Evolutionary conservation across 2,888 invertebrate genomes (phyloP).

Genomic region (Terebella lapidaria): DNA sequence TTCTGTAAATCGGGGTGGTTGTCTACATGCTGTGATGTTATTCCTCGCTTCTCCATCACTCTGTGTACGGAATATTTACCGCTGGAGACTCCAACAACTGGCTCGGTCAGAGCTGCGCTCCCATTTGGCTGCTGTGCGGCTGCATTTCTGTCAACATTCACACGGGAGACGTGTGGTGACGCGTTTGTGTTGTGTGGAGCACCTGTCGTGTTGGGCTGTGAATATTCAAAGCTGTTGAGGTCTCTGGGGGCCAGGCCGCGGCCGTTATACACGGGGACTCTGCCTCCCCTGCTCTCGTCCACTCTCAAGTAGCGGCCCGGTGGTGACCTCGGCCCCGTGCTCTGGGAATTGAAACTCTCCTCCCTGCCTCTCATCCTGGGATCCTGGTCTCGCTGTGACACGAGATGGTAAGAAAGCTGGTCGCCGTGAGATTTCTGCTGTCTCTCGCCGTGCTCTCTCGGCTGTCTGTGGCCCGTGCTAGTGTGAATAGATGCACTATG

Average conservation of each 20-base stretch:
- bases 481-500: background rate
- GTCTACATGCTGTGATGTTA: too few species aligned
- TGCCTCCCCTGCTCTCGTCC: constrained; percentile 8
- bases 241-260: background rate
- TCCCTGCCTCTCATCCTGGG: background rate
- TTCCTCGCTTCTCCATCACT: constrained; percentile 4
- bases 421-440: too few species aligned
- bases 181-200: background rate
- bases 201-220: background rate
- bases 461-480: background rate
- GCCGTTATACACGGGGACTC: background rate
- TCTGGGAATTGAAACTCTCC: constrained; percentile 1
- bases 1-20: constrained; percentile 9
- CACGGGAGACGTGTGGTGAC: background rate
- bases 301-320: constrained; percentile 12
- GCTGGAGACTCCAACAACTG: background rate
- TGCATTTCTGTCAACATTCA: background rate
- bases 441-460: background rate
- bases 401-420: too few species aligned
- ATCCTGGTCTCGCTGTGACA: too few species aligned
- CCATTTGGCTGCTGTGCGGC: too few species aligned
- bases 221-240: background rate
- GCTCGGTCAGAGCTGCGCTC: background rate
- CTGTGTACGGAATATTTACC: constrained; percentile 9
- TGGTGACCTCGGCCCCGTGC: background rate